Base-by-base conservation (phyloP, 2,888 invertebrate species). In the Cataglyphis albicans region DNA sequence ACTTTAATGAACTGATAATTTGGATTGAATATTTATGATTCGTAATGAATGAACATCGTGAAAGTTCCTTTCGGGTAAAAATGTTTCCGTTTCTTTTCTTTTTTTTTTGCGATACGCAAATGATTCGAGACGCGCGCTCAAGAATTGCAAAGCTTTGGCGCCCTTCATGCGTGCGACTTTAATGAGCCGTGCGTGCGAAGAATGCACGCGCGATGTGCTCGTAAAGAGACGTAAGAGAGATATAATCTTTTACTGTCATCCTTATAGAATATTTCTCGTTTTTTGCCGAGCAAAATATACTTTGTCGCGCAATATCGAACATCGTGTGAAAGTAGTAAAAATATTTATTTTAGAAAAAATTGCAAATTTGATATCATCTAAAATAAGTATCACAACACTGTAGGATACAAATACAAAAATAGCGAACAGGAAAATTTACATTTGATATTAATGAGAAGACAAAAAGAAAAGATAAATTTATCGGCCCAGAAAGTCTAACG, bases 1-100 rank as follows among this genome's bases (percentile, higher is more conserved):
- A 61, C n/a, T 63, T 84, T 87, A 87, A 87, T 82, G 73, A 86
- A 76, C 68, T 67, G 82, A 87, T 87, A 82, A 84, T 82, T 82
- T 68, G 57, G 32, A 35, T 21, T 21, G 38, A 57, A 75, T 75
- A 82, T 86, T 87, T 84, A 87, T 76, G 68, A 59, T 32, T 72
- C 41, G 38, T 74, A 78, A 70, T 68, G 32, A 25, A 4, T 57
- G 15, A 52, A 21, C 41, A 15, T 9, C 25, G n/a, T 72, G 10
- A 0, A 59, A 67, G 82, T 64, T 82, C 15, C n/a, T 29, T 9
- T 10, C 29, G 6, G 15, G 32, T 48, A 48, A 57, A 5, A 55
- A 38, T 5, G 25, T 81, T 81, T 81, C 10, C 10, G n/a, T 29
- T 9, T 44, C 18, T 52, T 21, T 3, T 73, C 75, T 83, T 80